Evolutionary conservation across 2,888 invertebrate species (phyloP).

Genomic region (Chydorus sphaericus): DNA sequence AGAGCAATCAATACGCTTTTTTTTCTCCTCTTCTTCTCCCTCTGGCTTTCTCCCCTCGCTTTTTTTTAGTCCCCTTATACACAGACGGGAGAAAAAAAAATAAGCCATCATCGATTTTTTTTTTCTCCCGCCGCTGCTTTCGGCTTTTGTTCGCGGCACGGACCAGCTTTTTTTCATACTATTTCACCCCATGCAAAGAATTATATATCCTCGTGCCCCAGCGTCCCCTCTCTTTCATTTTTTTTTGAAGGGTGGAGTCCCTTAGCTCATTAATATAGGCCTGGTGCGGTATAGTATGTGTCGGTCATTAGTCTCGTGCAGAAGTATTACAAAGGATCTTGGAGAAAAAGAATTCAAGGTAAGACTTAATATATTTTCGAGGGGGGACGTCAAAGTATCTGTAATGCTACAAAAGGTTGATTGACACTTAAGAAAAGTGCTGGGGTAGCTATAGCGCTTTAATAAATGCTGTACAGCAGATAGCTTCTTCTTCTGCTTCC

Average conservation of each 20-base stretch:
- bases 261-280: slow-evolving; percentile 3
- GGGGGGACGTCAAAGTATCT: too few relatives aligned
- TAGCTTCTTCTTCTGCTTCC: too few relatives aligned
- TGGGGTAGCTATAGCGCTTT: too few relatives aligned
- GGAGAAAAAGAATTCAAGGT: too few relatives aligned
- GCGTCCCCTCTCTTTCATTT: neutral
- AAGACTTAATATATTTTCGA: too few relatives aligned
- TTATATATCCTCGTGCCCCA: slow-evolving; percentile 1
- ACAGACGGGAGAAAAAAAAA: slow-evolving; percentile 3
- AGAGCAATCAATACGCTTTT: slow-evolving; percentile 7
- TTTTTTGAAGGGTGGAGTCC: neutral
- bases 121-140: neutral
- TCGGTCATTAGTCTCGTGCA: too few relatives aligned
- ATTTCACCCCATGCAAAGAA: neutral
- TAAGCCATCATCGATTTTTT: slow-evolving; percentile 2
- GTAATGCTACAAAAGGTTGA: too few relatives aligned
- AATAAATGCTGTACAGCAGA: too few relatives aligned
- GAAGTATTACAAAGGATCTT: too few relatives aligned
- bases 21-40: neutral
- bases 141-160: slow-evolving; percentile 6
- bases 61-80: neutral
- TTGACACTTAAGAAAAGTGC: too few relatives aligned
- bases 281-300: too few relatives aligned
- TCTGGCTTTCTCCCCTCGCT: neutral
- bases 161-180: slow-evolving; percentile 3